Conservation (phyloP, 2,888 invertebrate genomes). For the Callimorpha dominula region DNA sequence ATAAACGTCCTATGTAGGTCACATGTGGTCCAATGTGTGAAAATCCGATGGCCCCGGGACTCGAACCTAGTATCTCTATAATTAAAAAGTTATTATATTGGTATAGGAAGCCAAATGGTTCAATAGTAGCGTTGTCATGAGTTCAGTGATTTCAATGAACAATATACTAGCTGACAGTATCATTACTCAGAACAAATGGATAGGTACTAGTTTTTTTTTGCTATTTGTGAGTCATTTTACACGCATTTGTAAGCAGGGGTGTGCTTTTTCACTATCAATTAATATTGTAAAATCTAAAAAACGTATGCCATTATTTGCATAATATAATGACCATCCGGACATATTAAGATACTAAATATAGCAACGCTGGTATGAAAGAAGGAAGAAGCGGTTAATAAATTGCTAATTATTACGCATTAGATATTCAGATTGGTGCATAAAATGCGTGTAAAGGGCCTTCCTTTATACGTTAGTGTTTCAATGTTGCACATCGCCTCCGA, state of each 20-base stretch:
- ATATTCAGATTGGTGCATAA: conserved; percentile 49
- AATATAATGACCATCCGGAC: conserved; percentile 25
- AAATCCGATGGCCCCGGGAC: too few relatives aligned
- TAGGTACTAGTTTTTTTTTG: not conserved
- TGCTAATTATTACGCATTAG: conserved; percentile 50
- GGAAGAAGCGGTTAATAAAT: conserved; percentile 41
- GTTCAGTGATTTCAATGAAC: not conserved
- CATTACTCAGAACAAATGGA: not conserved
- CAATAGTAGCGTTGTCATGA: not conserved
- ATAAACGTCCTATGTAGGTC: too few relatives aligned
- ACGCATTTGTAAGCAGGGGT: not conserved
- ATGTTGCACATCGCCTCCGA: not conserved
- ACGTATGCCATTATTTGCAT: conserved; percentile 34
- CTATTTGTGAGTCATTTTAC: not conserved
- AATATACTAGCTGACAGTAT: not conserved
- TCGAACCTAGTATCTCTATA: too few relatives aligned
- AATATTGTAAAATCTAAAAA: not conserved
- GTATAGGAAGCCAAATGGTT: not conserved
- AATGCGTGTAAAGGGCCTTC: conserved; percentile 34
- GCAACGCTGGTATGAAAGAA: conserved; percentile 34
- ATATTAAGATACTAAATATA: conserved; percentile 18
- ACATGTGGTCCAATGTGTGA: too few relatives aligned
- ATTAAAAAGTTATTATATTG: too few relatives aligned
- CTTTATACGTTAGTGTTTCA: conserved; percentile 33
- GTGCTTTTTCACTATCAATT: not conserved